Percentiles rank a stretch among this genome's conserved stretches.
Conservation (phyloP, 2,113 vertebrate genomes). For the Probosciger aterrimus region DNA sequence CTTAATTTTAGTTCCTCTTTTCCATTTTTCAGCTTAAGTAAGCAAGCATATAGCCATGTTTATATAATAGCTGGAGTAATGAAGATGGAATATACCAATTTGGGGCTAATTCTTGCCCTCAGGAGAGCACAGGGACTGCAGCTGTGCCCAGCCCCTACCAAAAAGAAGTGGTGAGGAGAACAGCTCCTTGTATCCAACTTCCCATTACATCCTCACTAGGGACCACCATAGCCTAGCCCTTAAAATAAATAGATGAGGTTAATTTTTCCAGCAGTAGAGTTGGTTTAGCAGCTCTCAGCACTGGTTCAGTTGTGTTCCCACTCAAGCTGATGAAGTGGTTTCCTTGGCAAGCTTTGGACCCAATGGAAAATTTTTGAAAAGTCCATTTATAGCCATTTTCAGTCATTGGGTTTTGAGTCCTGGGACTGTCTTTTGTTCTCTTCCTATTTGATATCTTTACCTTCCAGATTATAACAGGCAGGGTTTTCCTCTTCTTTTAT, state of each 20-base stretch:
- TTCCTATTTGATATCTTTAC: conserved; percentile 3
- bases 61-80: conserved; percentile 55
- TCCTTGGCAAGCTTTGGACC: not conserved
- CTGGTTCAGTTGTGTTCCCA: not conserved
- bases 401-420: not conserved
- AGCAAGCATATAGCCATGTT: conserved; percentile 51
- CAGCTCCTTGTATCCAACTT: conserved; percentile 17
- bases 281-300: not conserved
- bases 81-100: conserved; percentile 62
- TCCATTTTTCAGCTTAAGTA: conserved; percentile 55
- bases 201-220: conserved; percentile 24
- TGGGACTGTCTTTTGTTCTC: not conserved
- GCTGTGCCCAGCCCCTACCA: not conserved
- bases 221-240: conserved; percentile 1
- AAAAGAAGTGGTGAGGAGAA: conserved; percentile 10
- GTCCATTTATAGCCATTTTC: not conserved
- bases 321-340: not conserved
- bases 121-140: conserved; percentile 32
- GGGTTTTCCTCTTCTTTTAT: not conserved
- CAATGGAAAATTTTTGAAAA: not conserved
- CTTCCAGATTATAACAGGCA: not conserved
- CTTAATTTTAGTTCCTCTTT: conserved; percentile 52
- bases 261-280: conserved; percentile 13
- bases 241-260: conserved; percentile 28
- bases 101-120: conserved; percentile 53